Conservation (phyloP, 1,140 invertebrate species). For the Drosophila kanapiae region DNA sequence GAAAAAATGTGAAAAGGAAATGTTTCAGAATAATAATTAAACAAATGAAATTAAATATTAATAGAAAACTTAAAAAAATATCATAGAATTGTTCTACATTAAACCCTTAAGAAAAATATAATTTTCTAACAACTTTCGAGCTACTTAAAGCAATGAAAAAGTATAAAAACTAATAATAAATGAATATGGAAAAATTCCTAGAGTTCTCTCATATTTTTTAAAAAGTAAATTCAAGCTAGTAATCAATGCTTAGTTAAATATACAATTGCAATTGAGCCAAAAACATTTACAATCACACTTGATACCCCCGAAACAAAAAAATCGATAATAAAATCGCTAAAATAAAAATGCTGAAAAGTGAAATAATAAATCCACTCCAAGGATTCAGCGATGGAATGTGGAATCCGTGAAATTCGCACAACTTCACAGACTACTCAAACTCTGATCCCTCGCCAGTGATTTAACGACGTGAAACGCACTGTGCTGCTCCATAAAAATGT, state of each 20-base stretch:
- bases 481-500: conserved; percentile 50
- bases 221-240: neutral
- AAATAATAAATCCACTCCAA: conserved; percentile 25
- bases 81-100: too few species aligned
- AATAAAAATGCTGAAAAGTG: conserved; percentile 7
- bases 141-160: too few species aligned
- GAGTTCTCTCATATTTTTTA: neutral
- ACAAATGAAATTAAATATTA: too few species aligned
- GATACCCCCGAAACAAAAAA: neutral
- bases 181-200: neutral
- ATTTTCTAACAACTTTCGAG: too few species aligned
- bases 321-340: neutral
- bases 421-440: conserved; percentile 42
- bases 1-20: neutral
- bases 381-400: conserved; percentile 20
- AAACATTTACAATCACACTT: neutral
- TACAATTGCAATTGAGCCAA: neutral
- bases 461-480: conserved; percentile 53
- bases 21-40: too few species aligned
- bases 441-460: conserved; percentile 46
- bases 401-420: conserved; percentile 31
- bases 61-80: too few species aligned
- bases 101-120: too few species aligned
- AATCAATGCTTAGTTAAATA: neutral
- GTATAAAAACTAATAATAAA: too few species aligned